phyloP scores from a whole-genome alignment of 1,140 invertebrate genomes.

The Cataglyphis hispanica region DNA sequence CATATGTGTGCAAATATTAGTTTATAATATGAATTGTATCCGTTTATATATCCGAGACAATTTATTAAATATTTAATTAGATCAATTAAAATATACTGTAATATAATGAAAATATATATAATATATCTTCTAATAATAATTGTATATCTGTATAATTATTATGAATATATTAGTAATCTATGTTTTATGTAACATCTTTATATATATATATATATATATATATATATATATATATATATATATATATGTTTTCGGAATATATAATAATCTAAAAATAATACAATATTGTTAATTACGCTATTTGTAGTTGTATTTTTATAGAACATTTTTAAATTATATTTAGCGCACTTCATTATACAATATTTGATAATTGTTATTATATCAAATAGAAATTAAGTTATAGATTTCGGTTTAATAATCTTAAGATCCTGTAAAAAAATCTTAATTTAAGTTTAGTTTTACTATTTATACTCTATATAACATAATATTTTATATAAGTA shows the following conservation, averaged over 20 bases:
- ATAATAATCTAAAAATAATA: slow-evolving; percentile 5
- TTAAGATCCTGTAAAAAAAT: neutral
- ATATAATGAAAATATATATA: neutral
- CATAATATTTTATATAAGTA: slow-evolving; percentile 43
- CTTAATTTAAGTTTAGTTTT: slow-evolving; percentile 11
- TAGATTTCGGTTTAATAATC: slow-evolving; percentile 8
- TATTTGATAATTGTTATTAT: slow-evolving; percentile 13
- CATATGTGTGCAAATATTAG: neutral
- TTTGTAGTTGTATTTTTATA: neutral
- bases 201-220: slow-evolving; percentile 5
- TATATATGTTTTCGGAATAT: slow-evolving; percentile 36
- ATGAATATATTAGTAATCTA: neutral
- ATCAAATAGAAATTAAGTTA: neutral
- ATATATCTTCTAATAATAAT: slow-evolving; percentile 16
- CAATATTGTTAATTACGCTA: slow-evolving; percentile 26
- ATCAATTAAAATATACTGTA: neutral
- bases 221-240: slow-evolving; percentile 25
- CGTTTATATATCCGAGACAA: neutral
- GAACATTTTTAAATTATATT: slow-evolving; percentile 12
- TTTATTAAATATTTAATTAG: neutral
- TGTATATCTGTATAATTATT: slow-evolving; percentile 8
- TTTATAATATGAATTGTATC: slow-evolving; percentile 13
- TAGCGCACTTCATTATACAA: slow-evolving; percentile 12
- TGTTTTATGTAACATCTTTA: slow-evolving; percentile 18
- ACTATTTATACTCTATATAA: slow-evolving; percentile 21